phyloP scores from a whole-genome alignment of 2,888 invertebrate genomes.

The Athrips mouffetella region DNA sequence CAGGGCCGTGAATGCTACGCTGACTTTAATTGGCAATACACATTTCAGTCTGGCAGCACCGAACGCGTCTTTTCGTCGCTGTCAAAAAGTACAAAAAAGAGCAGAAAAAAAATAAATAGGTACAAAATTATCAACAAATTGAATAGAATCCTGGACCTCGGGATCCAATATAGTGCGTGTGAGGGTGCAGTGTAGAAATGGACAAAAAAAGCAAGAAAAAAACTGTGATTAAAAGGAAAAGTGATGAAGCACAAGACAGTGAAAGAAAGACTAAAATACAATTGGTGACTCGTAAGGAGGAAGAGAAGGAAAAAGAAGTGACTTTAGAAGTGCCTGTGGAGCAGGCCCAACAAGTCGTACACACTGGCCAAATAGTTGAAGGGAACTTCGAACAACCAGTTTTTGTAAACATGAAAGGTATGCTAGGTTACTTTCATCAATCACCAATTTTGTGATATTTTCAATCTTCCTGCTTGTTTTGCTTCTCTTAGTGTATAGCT shows the following conservation, averaged over 20 bases:
- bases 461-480: not conserved
- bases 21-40: too few species aligned
- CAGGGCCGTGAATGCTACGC: too few species aligned
- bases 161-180: slow-evolving; percentile 24
- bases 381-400: slow-evolving; percentile 74
- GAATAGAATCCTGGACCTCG: not conserved
- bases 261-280: slow-evolving; percentile 66
- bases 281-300: slow-evolving; percentile 54
- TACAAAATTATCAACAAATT: not conserved
- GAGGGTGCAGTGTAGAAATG: slow-evolving; percentile 56
- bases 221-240: slow-evolving; percentile 70
- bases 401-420: slow-evolving; percentile 67
- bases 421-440: not conserved
- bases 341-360: slow-evolving; percentile 69
- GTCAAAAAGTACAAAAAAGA: not conserved
- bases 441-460: not conserved
- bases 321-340: slow-evolving; percentile 69
- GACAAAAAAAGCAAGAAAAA: slow-evolving; percentile 76
- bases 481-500: too few species aligned
- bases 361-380: slow-evolving; percentile 67
- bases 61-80: not conserved
- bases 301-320: slow-evolving; percentile 65
- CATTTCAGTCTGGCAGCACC: not conserved
- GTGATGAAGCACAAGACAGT: slow-evolving; percentile 59
- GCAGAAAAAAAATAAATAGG: not conserved